phyloP scores from a whole-genome alignment of 2,888 invertebrate genomes.

The Dione vanillae region DNA sequence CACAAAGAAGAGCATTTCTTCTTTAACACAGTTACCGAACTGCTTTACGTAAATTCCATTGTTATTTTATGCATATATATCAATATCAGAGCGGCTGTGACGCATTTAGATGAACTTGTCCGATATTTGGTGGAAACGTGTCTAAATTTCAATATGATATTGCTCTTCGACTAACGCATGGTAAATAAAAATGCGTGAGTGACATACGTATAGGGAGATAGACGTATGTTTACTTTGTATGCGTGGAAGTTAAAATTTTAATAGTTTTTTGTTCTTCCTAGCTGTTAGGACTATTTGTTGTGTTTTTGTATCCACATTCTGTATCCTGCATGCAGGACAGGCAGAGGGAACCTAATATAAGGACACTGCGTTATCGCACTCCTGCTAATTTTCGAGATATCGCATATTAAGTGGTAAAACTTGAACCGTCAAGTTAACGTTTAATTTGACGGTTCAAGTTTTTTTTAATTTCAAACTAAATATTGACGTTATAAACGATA shows the following conservation, averaged over 20 bases:
- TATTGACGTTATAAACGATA: too few relatives aligned
- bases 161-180: constrained; percentile 51
- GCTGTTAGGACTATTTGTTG: too few relatives aligned
- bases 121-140: constrained; percentile 47
- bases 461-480: too few relatives aligned
- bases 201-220: constrained; percentile 21
- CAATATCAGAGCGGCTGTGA: constrained; percentile 31
- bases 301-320: too few relatives aligned
- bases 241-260: neutral
- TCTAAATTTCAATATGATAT: constrained; percentile 53
- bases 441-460: too few relatives aligned
- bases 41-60: constrained; percentile 26
- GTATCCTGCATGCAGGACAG: too few relatives aligned
- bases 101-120: constrained; percentile 42
- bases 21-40: constrained; percentile 47
- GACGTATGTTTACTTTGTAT: constrained; percentile 12
- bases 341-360: too few relatives aligned
- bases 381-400: too few relatives aligned
- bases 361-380: too few relatives aligned
- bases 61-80: constrained; percentile 30
- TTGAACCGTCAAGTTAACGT: neutral
- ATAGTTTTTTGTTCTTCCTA: neutral
- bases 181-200: constrained; percentile 49
- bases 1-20: constrained; percentile 13
- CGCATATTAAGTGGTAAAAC: too few relatives aligned